A percentile compares a stretch with the other conserved stretches of the same genome.
Evolutionary conservation across 2,888 invertebrate species (phyloP).

Genomic region (Lacanobia oleracea): DNA sequence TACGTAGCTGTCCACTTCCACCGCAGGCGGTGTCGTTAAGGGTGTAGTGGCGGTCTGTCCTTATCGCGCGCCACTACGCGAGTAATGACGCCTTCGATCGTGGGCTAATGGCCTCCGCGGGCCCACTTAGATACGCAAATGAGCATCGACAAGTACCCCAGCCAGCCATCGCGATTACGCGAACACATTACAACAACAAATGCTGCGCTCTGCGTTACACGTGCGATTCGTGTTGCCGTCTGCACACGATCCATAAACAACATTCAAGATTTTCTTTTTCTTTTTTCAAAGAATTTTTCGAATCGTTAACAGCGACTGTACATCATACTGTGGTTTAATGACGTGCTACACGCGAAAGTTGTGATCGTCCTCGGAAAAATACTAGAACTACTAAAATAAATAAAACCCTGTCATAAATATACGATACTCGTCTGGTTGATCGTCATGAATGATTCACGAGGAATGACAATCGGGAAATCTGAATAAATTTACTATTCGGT

Average conservation of each 20-base stretch:
- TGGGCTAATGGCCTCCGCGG: constrained; percentile 88
- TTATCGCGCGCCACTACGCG: constrained; percentile 86
- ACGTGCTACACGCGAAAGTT: constrained; percentile 39
- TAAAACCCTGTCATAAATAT: constrained; percentile 53
- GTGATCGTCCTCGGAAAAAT: constrained; percentile 39
- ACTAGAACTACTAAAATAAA: constrained; percentile 49
- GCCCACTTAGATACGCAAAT: constrained; percentile 90
- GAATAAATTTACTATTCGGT: constrained; percentile 40
- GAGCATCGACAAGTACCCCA: constrained; percentile 85
- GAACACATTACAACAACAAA: constrained; percentile 75
- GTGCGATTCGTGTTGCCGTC: constrained; percentile 42
- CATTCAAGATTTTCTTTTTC: not conserved
- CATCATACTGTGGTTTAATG: constrained; percentile 31
- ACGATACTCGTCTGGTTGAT: constrained; percentile 43
- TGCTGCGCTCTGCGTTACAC: constrained; percentile 58
- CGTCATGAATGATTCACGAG: constrained; percentile 61
- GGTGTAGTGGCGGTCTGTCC: constrained; percentile 81
- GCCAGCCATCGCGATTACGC: constrained; percentile 78
- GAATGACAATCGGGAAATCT: constrained; percentile 50
- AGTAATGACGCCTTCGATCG: constrained; percentile 90
- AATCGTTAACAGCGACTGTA: constrained; percentile 19
- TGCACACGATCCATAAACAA: constrained; percentile 19
- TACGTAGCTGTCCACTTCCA: constrained; percentile 83
- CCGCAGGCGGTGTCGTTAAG: constrained; percentile 82
- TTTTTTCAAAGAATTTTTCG: constrained; percentile 25